Base-by-base conservation (phyloP, 37 sponge, comb jelly and placozoan species). In the Cladorhizidae sp. region DNA sequence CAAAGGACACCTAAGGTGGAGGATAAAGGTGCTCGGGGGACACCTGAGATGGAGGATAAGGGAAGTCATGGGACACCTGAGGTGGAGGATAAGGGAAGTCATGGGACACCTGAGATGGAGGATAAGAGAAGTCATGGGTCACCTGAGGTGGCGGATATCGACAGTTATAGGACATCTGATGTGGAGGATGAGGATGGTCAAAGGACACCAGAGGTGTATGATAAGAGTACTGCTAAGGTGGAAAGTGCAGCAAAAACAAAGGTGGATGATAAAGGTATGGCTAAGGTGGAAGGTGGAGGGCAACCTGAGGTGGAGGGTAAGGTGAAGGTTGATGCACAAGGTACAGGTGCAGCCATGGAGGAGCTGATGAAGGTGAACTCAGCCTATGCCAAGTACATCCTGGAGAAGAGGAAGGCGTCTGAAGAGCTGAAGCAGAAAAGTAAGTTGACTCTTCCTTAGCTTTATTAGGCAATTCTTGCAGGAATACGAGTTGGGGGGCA, bases 401-500 rank as follows among this genome's bases (percentile, higher is more conserved):
- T 26, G 52, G 83, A 88, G 51, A 72, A 74, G 1, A 77, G 51
- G 32, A 71, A 32, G 52, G 45, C 63, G n/a, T 75, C 73, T 1
- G 73, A 62, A 32, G 80, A 67, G 23, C n/a, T 72, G 51, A 74
- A 38, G 50, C 29, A 2, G 6, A 80, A 75, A 40, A 58, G 79
- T 73, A 58, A 72, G 33, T 2, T 17, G 15, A 2, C 35, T 7
- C 15, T 61, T 28, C 15, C 29, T 61, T 61, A 7, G 6, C 12
- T 28, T 5, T 28, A 15, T n/a, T n/a, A n/a, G n/a, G n/a, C n/a
- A n/a, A n/a, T n/a, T n/a, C n/a, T n/a, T n/a, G n/a, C n/a, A n/a
- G n/a, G n/a, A n/a, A n/a, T n/a, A n/a, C n/a, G n/a, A n/a, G n/a
- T n/a, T n/a, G n/a, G n/a, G n/a, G n/a, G n/a, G n/a, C n/a, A n/a